Evolutionary conservation across 1,140 invertebrate species (phyloP).

Genomic region (Trachelipus rathkii): DNA sequence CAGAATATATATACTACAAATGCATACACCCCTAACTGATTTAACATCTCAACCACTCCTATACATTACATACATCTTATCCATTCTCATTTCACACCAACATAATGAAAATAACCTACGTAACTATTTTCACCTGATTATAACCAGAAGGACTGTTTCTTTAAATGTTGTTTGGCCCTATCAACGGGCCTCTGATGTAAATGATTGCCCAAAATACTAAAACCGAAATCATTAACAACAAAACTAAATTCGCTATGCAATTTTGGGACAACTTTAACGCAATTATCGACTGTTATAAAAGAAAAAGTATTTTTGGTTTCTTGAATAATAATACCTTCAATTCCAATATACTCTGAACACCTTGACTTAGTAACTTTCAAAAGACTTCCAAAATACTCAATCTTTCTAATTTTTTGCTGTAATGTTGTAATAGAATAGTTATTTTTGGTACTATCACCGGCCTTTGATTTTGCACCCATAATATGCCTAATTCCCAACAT

Average conservation of each 20-base stretch:
- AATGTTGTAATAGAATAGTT: slow-evolving; percentile 10
- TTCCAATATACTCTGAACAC: slow-evolving; percentile 34
- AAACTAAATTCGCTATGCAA: slow-evolving; percentile 42
- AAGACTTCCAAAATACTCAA: slow-evolving; percentile 42
- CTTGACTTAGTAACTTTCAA: slow-evolving; percentile 32
- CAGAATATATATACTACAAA: too few relatives aligned
- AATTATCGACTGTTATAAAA: slow-evolving; percentile 32
- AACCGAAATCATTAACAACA: slow-evolving; percentile 32
- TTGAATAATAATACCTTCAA: slow-evolving; percentile 37
- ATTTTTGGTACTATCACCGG: not conserved
- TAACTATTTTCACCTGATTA: too few relatives aligned
- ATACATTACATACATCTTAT: too few relatives aligned
- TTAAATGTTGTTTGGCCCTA: slow-evolving; percentile 43
- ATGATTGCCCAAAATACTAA: slow-evolving; percentile 40
- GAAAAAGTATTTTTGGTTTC: slow-evolving; percentile 42
- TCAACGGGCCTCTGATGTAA: slow-evolving; percentile 37
- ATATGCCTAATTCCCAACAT: too few relatives aligned
- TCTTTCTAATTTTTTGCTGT: slow-evolving; percentile 36
- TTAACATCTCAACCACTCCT: too few relatives aligned
- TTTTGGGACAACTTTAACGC: slow-evolving; percentile 40
- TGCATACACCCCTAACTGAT: too few relatives aligned
- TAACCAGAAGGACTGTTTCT: slow-evolving; percentile 39
- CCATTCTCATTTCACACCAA: too few relatives aligned
- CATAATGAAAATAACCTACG: too few relatives aligned
- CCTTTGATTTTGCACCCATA: not conserved